Evolutionary conservation across 2,888 invertebrate species (phyloP).

Genomic region (Allolobophora icterica): DNA sequence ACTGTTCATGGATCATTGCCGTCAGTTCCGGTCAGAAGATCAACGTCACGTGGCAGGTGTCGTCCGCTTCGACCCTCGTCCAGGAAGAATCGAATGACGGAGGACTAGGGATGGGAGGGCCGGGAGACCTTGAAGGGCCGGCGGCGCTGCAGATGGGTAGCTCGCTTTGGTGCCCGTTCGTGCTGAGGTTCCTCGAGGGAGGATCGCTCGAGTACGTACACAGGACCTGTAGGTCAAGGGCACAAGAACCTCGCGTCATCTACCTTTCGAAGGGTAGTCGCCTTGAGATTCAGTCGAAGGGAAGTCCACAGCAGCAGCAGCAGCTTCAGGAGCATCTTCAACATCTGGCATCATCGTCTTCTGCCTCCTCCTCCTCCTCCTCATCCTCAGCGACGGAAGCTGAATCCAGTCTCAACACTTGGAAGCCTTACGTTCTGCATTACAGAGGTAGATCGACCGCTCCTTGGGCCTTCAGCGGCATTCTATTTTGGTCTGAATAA

Average conservation of each 20-base stretch:
- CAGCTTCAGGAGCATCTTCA: background rate
- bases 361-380: background rate
- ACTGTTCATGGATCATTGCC: conserved; percentile 35
- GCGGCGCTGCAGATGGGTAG: background rate
- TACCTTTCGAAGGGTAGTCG: conserved; percentile 31
- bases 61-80: conserved; percentile 27
- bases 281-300: conserved; percentile 28
- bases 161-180: conserved; percentile 27
- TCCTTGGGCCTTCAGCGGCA: background rate
- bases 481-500: too few species aligned
- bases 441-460: conserved; percentile 24
- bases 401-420: background rate
- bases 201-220: background rate
- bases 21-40: conserved; percentile 38
- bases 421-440: conserved; percentile 36
- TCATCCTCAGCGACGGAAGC: background rate
- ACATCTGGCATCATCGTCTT: background rate
- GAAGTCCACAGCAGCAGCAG: background rate
- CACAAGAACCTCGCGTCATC: conserved; percentile 34
- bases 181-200: conserved; percentile 27
- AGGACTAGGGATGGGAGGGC: conserved; percentile 3
- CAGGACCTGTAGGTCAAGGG: conserved; percentile 23
- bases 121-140: background rate
- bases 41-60: conserved; percentile 37
- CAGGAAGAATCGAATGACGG: background rate